Percentiles rank a stretch among this genome's conserved stretches.
Conservation (phyloP, 2,888 invertebrate species). For the Macrosiphum euphorbiae region DNA sequence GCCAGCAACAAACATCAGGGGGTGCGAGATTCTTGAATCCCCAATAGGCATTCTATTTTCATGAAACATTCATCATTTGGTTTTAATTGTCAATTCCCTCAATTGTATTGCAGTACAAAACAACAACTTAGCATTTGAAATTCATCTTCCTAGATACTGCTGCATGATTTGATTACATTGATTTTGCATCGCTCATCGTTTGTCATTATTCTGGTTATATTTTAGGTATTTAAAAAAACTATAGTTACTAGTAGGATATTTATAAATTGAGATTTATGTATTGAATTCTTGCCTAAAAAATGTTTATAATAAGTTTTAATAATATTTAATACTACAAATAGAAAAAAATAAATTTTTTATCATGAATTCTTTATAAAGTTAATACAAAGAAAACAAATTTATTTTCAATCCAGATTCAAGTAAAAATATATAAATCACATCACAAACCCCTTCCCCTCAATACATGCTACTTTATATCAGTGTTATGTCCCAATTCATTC, state of each 20-base stretch:
- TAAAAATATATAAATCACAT: not conserved
- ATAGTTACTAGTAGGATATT: constrained; percentile 13
- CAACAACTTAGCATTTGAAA: constrained; percentile 42
- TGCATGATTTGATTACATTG: constrained; percentile 26
- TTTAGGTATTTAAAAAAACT: constrained; percentile 33
- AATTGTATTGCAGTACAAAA: constrained; percentile 24
- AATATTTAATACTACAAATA: not conserved
- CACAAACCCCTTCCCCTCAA: not conserved
- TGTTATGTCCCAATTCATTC: not conserved
- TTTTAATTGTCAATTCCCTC: constrained; percentile 25
- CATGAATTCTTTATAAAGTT: too few relatives aligned
- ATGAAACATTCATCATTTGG: constrained; percentile 11
- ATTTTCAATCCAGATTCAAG: not conserved
- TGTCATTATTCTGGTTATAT: constrained; percentile 47
- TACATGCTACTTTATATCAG: not conserved
- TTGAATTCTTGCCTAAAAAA: not conserved
- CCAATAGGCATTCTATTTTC: constrained; percentile 41
- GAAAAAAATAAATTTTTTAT: not conserved
- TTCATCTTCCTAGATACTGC: constrained; percentile 44
- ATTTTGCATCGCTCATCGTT: constrained; percentile 50
- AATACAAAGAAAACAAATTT: not conserved
- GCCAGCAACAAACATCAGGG: constrained; percentile 55
- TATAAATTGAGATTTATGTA: not conserved
- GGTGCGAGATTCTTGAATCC: constrained; percentile 52
- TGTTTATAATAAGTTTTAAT: not conserved